Evolutionary conservation across 1,140 invertebrate genomes (phyloP).

Genomic region (Drosophila nannoptera): DNA sequence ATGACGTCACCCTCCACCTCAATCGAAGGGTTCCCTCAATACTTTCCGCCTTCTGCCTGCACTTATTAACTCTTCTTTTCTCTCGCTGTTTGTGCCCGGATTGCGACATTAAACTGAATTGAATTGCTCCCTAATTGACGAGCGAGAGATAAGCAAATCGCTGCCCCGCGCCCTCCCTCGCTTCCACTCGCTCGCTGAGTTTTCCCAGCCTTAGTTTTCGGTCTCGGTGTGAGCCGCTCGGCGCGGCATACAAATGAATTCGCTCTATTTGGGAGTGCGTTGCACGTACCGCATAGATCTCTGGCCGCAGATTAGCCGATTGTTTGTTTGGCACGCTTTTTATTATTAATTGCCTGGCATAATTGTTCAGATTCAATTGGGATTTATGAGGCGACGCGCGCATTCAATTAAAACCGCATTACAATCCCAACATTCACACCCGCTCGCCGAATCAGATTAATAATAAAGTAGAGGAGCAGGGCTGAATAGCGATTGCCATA

Average conservation of each 20-base stretch:
- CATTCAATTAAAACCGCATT: slow-evolving; percentile 49
- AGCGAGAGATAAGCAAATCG: slow-evolving; percentile 19
- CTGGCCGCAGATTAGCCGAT: slow-evolving; percentile 47
- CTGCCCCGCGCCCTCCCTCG: not conserved
- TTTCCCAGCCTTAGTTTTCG: slow-evolving; percentile 13
- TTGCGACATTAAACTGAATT: slow-evolving; percentile 21
- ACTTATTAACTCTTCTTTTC: slow-evolving; percentile 24
- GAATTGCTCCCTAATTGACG: slow-evolving; percentile 15
- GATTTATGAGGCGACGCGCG: slow-evolving; percentile 50
- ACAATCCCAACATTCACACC: slow-evolving; percentile 12
- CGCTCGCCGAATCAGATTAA: not conserved
- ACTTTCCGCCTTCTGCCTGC: slow-evolving; percentile 10
- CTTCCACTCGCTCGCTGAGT: not conserved
- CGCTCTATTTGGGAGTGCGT: slow-evolving; percentile 33
- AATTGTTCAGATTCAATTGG: slow-evolving; percentile 74
- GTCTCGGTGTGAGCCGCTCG: slow-evolving; percentile 28
- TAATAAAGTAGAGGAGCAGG: not conserved
- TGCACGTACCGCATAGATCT: slow-evolving; percentile 61
- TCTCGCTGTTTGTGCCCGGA: slow-evolving; percentile 11
- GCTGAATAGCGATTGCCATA: not conserved
- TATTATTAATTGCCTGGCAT: slow-evolving; percentile 68
- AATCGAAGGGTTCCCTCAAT: too few species aligned
- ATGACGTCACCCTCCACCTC: too few species aligned
- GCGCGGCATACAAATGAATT: slow-evolving; percentile 70
- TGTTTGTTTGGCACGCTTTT: slow-evolving; percentile 50